Conservation (phyloP, 2,113 vertebrate species). For the Lagopus muta region DNA sequence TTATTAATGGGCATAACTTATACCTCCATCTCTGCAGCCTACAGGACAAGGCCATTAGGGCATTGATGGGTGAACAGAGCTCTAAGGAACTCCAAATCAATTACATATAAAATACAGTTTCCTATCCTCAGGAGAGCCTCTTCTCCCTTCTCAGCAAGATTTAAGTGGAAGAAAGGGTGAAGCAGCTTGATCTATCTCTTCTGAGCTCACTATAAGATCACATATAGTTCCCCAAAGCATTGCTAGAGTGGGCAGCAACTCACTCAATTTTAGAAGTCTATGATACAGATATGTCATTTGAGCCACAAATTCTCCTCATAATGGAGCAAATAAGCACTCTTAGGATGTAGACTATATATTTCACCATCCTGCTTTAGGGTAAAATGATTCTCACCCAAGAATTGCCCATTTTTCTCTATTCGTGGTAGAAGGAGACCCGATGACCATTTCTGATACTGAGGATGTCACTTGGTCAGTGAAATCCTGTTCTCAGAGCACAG, state of each 20-base stretch:
- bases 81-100: constrained; percentile 1
- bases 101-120: constrained; percentile 9
- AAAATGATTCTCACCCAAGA: neutral
- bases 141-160: neutral
- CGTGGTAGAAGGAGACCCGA: neutral
- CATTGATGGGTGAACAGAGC: neutral
- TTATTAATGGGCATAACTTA: neutral
- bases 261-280: neutral
- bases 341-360: neutral
- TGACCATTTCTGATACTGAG: fast-evolving
- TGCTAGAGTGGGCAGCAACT: neutral
- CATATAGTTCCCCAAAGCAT: neutral
- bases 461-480: neutral
- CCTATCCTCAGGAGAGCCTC: neutral
- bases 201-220: neutral
- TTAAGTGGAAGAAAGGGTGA: neutral
- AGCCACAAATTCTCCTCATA: neutral
- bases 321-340: neutral
- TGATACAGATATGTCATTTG: neutral
- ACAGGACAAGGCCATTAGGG: neutral
- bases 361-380: neutral
- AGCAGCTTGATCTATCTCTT: neutral
- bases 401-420: neutral
- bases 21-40: neutral
- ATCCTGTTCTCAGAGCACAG: neutral